Base-by-base conservation (phyloP, 2,888 invertebrate genomes). In the Oxycera nigricornis region DNA sequence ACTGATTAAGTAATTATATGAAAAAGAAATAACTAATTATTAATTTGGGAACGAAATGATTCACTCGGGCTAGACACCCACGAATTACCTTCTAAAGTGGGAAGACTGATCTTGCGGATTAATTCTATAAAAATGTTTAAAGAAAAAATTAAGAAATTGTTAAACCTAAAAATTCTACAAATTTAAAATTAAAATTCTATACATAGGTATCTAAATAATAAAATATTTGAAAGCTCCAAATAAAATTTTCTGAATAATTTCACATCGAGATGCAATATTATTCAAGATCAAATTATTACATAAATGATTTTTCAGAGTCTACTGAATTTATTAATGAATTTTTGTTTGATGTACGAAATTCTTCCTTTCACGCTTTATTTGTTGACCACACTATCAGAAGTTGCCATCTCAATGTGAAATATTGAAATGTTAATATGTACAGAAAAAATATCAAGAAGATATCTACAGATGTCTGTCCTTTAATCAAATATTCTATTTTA, bases 81-180 rank as follows among this genome's bases (percentile, higher is more conserved):
- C 82, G 81, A 82, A 82, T 83, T 84, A 84, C 84, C 83, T 84
- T 80, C 67, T 73, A 65, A 20, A 41, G 57, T 77, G 79, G 81
- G 81, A 79, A 84, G 83, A 82, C 83, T 84, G 82, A 82, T 83
- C 80, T 83, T 85, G 82, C 84, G 84, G 82, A 84, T 84, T 80
- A 83, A 80, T 79, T 82, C 84, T 84, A 84, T 81, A 84, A 84
- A 82, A 81, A 81, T 81, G 80, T 80, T 77, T 79, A 80, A 65
- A 65, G 70, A 70, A 68, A 78, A 80, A 79, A 79, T 77, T 77
- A 78, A 78, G 79, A 76, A 52, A 59, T 52, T 24, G 24, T 79
- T 70, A 77, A 80, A 77, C 50, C 1, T 28, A 68, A 22, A 46
- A 74, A 67, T 55, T 74, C 75, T 79, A 75, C 75, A 72, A 72